Conservation (phyloP, 1,140 invertebrate genomes). For the Tetragonula clypearis region DNA sequence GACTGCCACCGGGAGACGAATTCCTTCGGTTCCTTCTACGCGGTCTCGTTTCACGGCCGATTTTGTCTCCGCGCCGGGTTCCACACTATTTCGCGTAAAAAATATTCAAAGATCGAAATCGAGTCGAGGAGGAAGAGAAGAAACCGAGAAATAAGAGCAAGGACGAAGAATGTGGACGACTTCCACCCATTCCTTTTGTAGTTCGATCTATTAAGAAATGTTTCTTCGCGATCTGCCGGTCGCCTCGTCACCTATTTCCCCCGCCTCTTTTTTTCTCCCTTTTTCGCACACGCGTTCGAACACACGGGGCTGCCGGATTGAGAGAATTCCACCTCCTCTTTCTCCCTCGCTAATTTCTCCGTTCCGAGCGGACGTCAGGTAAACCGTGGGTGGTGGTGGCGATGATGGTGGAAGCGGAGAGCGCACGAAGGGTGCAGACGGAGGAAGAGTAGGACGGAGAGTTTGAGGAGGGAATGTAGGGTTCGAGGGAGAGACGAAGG, state of each 20-base stretch:
- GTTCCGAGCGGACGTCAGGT: conserved; percentile 51
- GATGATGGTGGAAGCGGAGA: conserved; percentile 23
- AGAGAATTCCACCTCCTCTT: conserved; percentile 56
- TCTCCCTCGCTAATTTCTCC: conserved; percentile 62
- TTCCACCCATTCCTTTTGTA: not conserved
- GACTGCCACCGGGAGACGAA: conserved; percentile 42
- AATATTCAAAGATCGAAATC: conserved; percentile 14
- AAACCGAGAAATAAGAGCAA: not conserved
- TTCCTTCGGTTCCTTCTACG: conserved; percentile 40
- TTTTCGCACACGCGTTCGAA: conserved; percentile 11
- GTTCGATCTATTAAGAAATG: conserved; percentile 21
- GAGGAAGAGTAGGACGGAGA: not conserved
- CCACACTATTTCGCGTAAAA: not conserved
- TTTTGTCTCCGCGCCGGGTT: not conserved
- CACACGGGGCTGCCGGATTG: conserved; percentile 12
- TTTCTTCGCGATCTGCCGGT: not conserved
- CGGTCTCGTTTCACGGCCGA: conserved; percentile 1
- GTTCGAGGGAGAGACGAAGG: not conserved
- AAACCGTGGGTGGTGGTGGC: conserved; percentile 36
- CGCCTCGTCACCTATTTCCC: conserved; percentile 31
- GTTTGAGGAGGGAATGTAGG: not conserved
- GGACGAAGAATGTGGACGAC: not conserved
- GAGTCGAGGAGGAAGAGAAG: not conserved
- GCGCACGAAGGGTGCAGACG: not conserved
- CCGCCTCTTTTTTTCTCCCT: not conserved